phyloP scores from a whole-genome alignment of 2,113 vertebrate species.

The Microtus oregoni region DNA sequence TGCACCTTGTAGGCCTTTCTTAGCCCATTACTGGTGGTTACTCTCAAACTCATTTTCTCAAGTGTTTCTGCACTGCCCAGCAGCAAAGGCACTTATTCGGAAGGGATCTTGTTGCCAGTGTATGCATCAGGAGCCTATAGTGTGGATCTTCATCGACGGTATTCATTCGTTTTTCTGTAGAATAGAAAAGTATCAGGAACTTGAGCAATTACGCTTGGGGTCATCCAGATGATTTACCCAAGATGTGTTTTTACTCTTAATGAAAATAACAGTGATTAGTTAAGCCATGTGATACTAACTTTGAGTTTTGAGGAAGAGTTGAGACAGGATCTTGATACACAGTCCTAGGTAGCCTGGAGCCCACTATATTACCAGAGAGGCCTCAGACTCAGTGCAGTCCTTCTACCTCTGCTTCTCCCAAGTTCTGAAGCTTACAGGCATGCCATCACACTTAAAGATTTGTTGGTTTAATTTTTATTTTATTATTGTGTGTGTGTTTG shows the following conservation, averaged over 20 bases:
- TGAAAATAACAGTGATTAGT: neutral
- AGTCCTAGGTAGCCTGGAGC: neutral
- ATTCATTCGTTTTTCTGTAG: neutral
- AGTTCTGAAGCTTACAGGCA: neutral
- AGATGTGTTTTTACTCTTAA: neutral
- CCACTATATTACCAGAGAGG: neutral
- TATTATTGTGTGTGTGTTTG: neutral
- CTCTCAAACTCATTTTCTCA: neutral
- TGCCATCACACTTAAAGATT: neutral
- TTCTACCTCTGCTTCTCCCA: neutral
- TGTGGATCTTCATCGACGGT: no score
- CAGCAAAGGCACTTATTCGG: neutral
- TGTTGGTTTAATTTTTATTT: neutral
- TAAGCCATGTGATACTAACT: neutral
- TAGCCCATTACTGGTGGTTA: no score
- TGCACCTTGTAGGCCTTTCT: neutral
- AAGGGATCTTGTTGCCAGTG: neutral
- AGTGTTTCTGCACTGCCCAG: neutral
- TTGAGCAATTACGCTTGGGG: neutral
- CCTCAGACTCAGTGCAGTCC: neutral
- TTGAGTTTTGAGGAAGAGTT: neutral
- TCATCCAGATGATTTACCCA: neutral
- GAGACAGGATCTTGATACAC: neutral
- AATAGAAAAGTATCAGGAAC: neutral
- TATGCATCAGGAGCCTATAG: neutral